These are phyloP conservation scores for Otus sunia DNA, from an alignment of 2,113 vertebrate genomes.

Conservation along the genomic window DNA sequence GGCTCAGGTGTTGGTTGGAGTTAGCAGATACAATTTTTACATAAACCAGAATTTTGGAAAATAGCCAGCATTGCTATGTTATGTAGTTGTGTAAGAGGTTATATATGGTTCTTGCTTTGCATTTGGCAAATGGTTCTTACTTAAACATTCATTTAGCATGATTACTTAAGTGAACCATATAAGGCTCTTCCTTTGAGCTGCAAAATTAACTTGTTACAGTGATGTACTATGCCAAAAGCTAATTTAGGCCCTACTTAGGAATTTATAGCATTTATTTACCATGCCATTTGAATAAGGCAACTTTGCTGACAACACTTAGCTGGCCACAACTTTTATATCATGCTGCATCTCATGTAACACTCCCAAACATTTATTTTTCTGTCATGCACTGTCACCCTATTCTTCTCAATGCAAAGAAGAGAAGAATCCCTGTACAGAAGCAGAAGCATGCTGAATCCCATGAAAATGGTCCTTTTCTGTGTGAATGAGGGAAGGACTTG, in stretches of 20 bases:
- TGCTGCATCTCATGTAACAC: not conserved
- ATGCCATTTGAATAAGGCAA: conserved; percentile 40
- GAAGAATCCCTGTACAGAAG: not conserved
- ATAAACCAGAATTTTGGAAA: conserved; percentile 38
- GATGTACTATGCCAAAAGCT: conserved; percentile 40
- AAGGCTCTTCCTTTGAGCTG: conserved; percentile 59
- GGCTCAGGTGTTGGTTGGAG: not conserved
- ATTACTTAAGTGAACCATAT: conserved; percentile 67
- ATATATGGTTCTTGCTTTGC: conserved; percentile 60
- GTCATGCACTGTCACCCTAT: not conserved
- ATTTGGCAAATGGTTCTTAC: conserved; percentile 58
- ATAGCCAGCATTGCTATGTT: conserved; percentile 8
- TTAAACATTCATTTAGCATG: conserved; percentile 59
- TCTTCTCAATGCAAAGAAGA: not conserved
- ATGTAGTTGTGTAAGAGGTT: conserved; percentile 57
- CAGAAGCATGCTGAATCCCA: not conserved
- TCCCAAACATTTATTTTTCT: not conserved
- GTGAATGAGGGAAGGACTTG: not conserved
- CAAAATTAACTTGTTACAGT: conserved; percentile 57
- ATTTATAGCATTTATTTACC: conserved; percentile 60
- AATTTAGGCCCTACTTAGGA: conserved; percentile 47
- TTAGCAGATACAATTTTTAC: conserved; percentile 13
- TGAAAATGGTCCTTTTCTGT: not conserved
- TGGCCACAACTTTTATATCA: not conserved
- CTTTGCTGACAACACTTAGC: conserved; percentile 22